phyloP scores from a whole-genome alignment of 2,113 vertebrate genomes.

The Crocuta crocuta region DNA sequence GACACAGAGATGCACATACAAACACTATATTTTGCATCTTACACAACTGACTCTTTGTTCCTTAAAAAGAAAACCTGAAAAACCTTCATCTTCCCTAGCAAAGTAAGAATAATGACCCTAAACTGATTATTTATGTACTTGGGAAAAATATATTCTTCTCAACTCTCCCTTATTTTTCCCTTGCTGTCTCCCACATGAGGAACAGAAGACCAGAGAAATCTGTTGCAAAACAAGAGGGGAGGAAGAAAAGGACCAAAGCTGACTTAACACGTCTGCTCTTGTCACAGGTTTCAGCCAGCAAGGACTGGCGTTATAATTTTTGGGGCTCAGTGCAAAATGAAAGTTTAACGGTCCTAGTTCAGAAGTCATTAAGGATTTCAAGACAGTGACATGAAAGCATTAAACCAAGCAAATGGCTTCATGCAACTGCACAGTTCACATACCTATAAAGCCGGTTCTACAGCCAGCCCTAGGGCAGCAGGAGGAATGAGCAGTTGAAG shows the following conservation, averaged over 20 bases:
- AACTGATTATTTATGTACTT: background rate
- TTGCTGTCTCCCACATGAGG: background rate
- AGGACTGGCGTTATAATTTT: background rate
- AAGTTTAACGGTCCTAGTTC: background rate
- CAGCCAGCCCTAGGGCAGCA: too few relatives aligned
- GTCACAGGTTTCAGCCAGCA: background rate
- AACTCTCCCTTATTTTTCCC: background rate
- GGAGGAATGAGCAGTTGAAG: background rate
- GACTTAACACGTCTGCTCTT: background rate
- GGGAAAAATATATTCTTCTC: background rate
- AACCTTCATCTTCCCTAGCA: background rate
- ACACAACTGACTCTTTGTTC: background rate
- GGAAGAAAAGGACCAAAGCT: background rate
- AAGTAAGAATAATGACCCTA: background rate
- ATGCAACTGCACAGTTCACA: background rate
- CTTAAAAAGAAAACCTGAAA: slow-evolving; percentile 15
- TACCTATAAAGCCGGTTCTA: too few relatives aligned
- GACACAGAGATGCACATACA: background rate
- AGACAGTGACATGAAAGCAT: background rate
- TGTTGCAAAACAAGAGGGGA: background rate
- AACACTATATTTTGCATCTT: background rate
- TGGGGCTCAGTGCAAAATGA: background rate
- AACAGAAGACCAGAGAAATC: background rate
- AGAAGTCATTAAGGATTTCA: background rate
- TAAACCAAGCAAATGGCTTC: background rate